A percentile compares a stretch with the other conserved stretches of the same genome.
These are phyloP conservation scores for Nyleta sp. DNA, from an alignment of 2,888 invertebrate species.

Conservation along the genomic window DNA sequence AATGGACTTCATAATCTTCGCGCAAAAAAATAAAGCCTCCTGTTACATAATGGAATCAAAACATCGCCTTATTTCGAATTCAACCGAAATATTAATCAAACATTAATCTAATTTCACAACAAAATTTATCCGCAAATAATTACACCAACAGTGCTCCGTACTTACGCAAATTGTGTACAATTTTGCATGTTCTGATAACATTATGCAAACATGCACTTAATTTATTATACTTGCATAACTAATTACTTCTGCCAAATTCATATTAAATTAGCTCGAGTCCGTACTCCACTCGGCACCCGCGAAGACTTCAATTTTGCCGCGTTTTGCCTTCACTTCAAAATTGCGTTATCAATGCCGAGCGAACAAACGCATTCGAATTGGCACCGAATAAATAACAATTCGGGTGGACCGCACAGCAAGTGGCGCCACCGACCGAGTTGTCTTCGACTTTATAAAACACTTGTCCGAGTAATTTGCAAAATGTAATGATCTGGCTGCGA, in stretches of 20 bases:
- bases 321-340: no score
- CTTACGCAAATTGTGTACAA: constrained; percentile 23
- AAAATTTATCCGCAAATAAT: constrained; percentile 31
- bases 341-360: no score
- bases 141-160: constrained; percentile 15
- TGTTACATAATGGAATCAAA: constrained; percentile 1
- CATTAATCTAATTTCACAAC: constrained; percentile 10
- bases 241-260: constrained; percentile 47
- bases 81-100: neutral
- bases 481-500: constrained; percentile 37
- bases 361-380: constrained; percentile 2
- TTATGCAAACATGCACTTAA: constrained; percentile 49
- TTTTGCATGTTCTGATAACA: constrained; percentile 34
- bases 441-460: constrained; percentile 2
- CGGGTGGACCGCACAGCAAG: no score
- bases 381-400: neutral
- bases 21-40: neutral
- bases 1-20: no score
- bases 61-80: neutral
- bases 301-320: constrained; percentile 17
- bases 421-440: no score
- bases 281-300: constrained; percentile 7
- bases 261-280: constrained; percentile 20
- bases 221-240: constrained; percentile 47
- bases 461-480: constrained; percentile 43